phyloP scores from a whole-genome alignment of 1,140 invertebrate genomes.

The Lordiphosa stackelbergi region DNA sequence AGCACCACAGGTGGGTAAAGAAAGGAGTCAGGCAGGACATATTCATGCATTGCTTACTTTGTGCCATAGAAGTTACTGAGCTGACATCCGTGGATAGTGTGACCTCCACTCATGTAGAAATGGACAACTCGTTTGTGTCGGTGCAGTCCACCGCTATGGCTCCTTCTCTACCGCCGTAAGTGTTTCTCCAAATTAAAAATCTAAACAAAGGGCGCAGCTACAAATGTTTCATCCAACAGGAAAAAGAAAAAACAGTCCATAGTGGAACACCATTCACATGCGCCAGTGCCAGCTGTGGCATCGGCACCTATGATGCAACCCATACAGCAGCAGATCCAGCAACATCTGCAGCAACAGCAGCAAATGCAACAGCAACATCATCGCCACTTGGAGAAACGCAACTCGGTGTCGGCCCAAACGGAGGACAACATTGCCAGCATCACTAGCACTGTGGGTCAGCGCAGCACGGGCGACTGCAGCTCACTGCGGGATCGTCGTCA shows the following conservation, averaged over 20 bases:
- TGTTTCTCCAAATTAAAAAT: neutral
- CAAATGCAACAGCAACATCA: conserved; percentile 61
- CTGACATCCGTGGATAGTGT: conserved; percentile 76
- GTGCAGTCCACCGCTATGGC: conserved; percentile 66
- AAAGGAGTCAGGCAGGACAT: conserved; percentile 4
- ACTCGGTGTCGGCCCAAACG: conserved; percentile 72
- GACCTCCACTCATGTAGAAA: conserved; percentile 75
- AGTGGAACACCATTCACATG: conserved; percentile 54
- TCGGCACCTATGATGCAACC: conserved; percentile 64
- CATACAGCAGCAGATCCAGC: conserved; percentile 68
- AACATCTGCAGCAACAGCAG: conserved; percentile 50
- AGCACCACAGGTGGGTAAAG: conserved; percentile 70
- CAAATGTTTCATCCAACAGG: conserved; percentile 9
- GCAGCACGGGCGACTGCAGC: conserved; percentile 47
- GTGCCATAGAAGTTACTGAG: conserved; percentile 73
- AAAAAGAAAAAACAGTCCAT: conserved; percentile 68
- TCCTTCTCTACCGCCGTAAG: conserved; percentile 70
- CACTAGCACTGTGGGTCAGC: conserved; percentile 51
- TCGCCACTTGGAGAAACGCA: conserved; percentile 64
- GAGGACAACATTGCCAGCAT: conserved; percentile 66
- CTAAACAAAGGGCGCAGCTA: too few species aligned
- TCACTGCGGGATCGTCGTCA: conserved; percentile 60
- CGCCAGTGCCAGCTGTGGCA: neutral
- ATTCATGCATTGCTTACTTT: conserved; percentile 44
- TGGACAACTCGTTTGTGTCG: conserved; percentile 70